These are phyloP conservation scores for Lithobates sylvaticus DNA, from an alignment of 2,797 vertebrate species.

Conservation along the genomic window DNA sequence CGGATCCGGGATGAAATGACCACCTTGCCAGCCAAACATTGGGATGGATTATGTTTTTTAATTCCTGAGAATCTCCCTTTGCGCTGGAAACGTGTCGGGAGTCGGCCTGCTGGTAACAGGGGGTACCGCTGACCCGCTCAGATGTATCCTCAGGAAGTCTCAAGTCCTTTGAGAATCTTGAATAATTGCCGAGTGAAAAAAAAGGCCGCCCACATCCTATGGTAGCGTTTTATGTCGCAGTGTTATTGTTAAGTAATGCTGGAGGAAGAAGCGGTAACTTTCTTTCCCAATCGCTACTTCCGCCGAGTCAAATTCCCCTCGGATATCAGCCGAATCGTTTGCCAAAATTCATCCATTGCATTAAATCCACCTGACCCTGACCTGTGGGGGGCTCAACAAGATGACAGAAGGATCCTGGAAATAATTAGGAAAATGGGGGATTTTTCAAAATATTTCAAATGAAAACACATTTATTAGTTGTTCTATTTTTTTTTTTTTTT, in stretches of 20 bases:
- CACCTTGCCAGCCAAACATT: too few relatives aligned
- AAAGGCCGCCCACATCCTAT: slow-evolving; percentile 21
- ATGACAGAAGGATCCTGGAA: not conserved
- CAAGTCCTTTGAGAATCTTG: not conserved
- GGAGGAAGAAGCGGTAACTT: slow-evolving; percentile 25
- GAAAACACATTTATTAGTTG: too few relatives aligned
- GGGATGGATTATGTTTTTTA: not conserved
- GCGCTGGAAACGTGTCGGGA: not conserved
- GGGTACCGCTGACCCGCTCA: not conserved
- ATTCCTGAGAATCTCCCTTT: not conserved
- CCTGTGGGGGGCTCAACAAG: not conserved
- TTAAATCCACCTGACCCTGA: not conserved
- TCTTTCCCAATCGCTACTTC: slow-evolving; percentile 21
- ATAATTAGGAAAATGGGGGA: not conserved
- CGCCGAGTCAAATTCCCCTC: not conserved
- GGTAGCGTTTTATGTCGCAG: not conserved
- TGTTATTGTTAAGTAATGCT: slow-evolving; percentile 38
- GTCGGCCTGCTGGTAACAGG: not conserved
- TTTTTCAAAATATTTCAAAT: slow-evolving; percentile 8
- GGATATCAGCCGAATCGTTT: not conserved
- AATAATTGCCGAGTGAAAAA: slow-evolving; percentile 1
- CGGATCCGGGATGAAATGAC: too few relatives aligned
- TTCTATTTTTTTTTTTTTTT: too few relatives aligned
- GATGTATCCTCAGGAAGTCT: slow-evolving; percentile 52
- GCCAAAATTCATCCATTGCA: not conserved